Percentiles rank a stretch among this genome's conserved stretches.
Evolutionary conservation across 2,113 vertebrate species (phyloP).

Genomic region (Coregonus clupeaformis): DNA sequence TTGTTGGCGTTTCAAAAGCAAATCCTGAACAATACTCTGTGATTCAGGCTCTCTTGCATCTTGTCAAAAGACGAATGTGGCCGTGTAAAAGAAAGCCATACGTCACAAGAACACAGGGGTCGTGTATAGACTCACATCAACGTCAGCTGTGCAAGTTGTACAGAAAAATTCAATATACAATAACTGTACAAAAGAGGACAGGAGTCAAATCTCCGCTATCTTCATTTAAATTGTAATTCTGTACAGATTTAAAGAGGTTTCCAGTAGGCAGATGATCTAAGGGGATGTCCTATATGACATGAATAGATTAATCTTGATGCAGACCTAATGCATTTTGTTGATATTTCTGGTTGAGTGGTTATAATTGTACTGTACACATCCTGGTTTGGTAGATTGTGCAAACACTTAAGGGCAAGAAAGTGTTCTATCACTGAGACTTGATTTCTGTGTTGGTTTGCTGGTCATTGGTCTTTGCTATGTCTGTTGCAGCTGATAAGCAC

Average conservation of each 20-base stretch:
- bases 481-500: slow-evolving; percentile 68
- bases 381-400: slow-evolving; percentile 59
- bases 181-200: slow-evolving; percentile 39
- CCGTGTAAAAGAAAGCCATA: slow-evolving; percentile 64
- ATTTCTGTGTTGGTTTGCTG: slow-evolving; percentile 64
- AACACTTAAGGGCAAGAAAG: slow-evolving; percentile 64
- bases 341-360: slow-evolving; percentile 34
- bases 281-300: slow-evolving; percentile 13
- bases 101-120: slow-evolving; percentile 45
- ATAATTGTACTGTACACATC: slow-evolving; percentile 36
- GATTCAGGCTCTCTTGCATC: slow-evolving; percentile 40
- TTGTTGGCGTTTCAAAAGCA: slow-evolving; percentile 42
- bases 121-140: slow-evolving; percentile 28
- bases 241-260: not conserved
- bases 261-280: not conserved
- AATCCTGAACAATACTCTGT: slow-evolving; percentile 34
- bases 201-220: slow-evolving; percentile 10
- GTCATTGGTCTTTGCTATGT: slow-evolving; percentile 46
- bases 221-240: slow-evolving; percentile 12
- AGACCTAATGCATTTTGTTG: slow-evolving; percentile 11
- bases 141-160: slow-evolving; percentile 35
- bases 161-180: slow-evolving; percentile 50
- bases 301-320: not conserved
- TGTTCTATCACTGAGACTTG: slow-evolving; percentile 65
- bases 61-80: slow-evolving; percentile 42